Evolutionary conservation across 2,113 vertebrate genomes (phyloP), one percentile per base, ranked within the genome.

Genomic region (Nymphicus hollandicus): DNA sequence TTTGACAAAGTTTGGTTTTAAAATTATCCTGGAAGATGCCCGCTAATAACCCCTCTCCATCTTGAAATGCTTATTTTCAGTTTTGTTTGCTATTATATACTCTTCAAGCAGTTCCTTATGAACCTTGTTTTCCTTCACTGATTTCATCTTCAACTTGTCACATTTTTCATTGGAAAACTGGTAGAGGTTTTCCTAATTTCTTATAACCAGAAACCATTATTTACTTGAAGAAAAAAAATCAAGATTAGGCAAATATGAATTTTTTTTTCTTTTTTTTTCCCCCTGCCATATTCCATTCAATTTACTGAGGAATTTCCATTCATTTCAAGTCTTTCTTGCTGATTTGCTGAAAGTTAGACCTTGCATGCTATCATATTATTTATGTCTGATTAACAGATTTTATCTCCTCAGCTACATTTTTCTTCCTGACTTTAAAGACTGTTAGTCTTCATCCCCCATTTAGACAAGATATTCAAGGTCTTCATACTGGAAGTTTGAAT

Each of bases 241-340:
- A 39, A 77, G 6, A 5, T 73, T 44, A 88, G 49, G 56, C 28
- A 70, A 66, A 56, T 28, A 33, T 46, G n/a, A 83, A 39, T 58
- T 43, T 19, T 17, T 17, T 1, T 0, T 6, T 13, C 28, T 78
- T 19, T 17, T 5, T 9, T 8, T 14, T 6, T n/a, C n/a, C 55
- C 33, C 20, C 25, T 68, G 12, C 39, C 50, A 15, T 66, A 95
- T 86, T 81, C 24, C 18, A 6, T 88, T 81, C 23, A 63, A 7
- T 86, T 92, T 73, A 24, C 58, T 88, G n/a, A 89, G 44, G 18
- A 33, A 53, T 70, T 94, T 70, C 37, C 6, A 22, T 83, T 92
- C 1, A 3, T 77, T 93, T 87, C 55, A 20, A 50, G 46, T 64
- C 31, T 63, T 79, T 78, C 29, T 84, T 70, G 23, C 14, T 39